Evolutionary conservation across 2,888 invertebrate genomes (phyloP), one percentile per base, ranked within the genome.

Genomic region (Cryptops parisi): DNA sequence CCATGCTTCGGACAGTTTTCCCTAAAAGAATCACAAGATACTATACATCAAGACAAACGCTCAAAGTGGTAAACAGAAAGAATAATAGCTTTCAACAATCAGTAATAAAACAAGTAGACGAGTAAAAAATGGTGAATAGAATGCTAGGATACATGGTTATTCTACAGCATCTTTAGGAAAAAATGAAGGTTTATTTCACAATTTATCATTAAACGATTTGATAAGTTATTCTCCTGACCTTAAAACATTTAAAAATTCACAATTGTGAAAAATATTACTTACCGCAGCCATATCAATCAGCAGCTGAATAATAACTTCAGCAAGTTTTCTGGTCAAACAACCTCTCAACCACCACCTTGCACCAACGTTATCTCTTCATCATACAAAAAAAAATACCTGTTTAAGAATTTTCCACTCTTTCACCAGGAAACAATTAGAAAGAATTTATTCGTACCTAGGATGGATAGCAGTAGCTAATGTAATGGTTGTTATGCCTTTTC

Each of bases 221-320:
- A n/a, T n/a, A n/a, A n/a, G n/a, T n/a, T n/a, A n/a, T n/a, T n/a
- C n/a, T n/a, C n/a, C n/a, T n/a, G n/a, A n/a, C n/a, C n/a, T n/a
- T n/a, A n/a, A n/a, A n/a, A n/a, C n/a, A n/a, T n/a, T n/a, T n/a
- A 44, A 45, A 45, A 21, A 1, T 2, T 1, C 22, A 6, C 43
- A 19, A 6, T 43, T 43, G 22, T 15, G 2, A n/a, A 3, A 22
- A 5, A 5, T n/a, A 12, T 43, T 43, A 72, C 75, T 75, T 73
- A 91, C 93, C 65, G 84, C 80, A 21, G 89, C 84, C 83, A 97
- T 88, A 64, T 97, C 94, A 57, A 85, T 81, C 19, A 97, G 78
- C 4, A 97, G 76, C 53, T 79, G 78, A 41, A 91, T 86, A 44
- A 93, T 88, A 48, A 84, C 81, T 66, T 88, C 85, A 1, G 93